Base-by-base conservation (phyloP, 2,113 vertebrate genomes). In the Ancistrus triradiatus region DNA sequence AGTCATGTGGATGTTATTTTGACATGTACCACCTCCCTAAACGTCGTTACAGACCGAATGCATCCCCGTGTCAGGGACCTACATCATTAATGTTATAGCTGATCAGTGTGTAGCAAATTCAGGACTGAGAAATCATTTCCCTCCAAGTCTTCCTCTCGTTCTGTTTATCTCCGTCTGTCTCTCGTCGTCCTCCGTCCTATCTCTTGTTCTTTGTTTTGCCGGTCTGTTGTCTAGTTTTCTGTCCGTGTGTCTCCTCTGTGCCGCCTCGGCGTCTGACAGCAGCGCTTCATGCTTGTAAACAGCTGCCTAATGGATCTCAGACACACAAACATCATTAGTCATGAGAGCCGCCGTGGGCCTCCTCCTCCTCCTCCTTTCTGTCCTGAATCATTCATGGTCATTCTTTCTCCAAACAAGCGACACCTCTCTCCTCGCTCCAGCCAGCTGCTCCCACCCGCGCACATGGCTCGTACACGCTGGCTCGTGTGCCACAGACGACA, bases 271-370 rank as follows among this genome's bases (percentile, higher is more conserved):
- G 35, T 28, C 47, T 50, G 47, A 62, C 59, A 50, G 59, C 15
- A 6, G 18, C 47, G 33, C 15, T 50, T 51, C 22, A 42, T 5
- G 22, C 13, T 50, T 63, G 74, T 62, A 74, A 73, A 74, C 72
- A 72, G 66, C 68, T 70, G 77, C 74, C 66, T 73, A 76, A 74
- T 70, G 69, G 66, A 43, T 68, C 63, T 70, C 66, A 64, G 52
- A 52, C 63, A 72, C 58, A 70, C 68, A 72, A 57, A 69, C 72
- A 65, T 72, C 71, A 76, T 76, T 69, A 63, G 59, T 70, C 72
- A 63, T 63, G 48, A 75, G 73, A 69, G 47, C 33, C 27, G 52
- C 19, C 8, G 44, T 57, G 58, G 63, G 47, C 28, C 4, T 56
- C 49, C 17, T 70, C 68, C 28, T 59, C 27, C 22, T 38, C 44